A percentile compares a stretch with the other conserved stretches of the same genome.
These are phyloP conservation scores for Orcinus orca DNA, from an alignment of 2,113 vertebrate species.

Conservation along the genomic window DNA sequence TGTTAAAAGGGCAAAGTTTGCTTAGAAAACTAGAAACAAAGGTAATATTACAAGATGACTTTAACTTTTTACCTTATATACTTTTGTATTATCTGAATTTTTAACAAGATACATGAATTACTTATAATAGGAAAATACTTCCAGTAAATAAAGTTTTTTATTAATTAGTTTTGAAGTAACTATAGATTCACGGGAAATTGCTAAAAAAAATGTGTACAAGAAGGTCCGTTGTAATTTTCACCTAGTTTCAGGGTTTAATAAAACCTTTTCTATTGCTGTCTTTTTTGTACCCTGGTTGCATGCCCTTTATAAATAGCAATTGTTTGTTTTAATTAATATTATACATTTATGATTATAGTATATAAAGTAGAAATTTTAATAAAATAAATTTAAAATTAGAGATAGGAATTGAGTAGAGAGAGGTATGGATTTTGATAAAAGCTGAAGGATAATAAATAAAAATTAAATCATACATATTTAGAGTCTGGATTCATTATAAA, in stretches of 20 bases:
- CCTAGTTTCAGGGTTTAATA: constrained; percentile 5
- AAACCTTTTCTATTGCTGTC: constrained; percentile 14
- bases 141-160: background rate
- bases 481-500: background rate
- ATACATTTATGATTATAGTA: constrained; percentile 5
- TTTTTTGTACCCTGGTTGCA: background rate
- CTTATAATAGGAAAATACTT: constrained; percentile 8
- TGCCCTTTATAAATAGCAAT: background rate
- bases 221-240: background rate
- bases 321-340: constrained; percentile 20
- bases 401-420: background rate
- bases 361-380: constrained; percentile 22
- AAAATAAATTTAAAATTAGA: constrained; percentile 22
- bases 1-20: background rate
- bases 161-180: constrained; percentile 16
- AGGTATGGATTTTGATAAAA: background rate
- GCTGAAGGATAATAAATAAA: background rate
- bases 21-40: constrained; percentile 23
- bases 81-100: constrained; percentile 13
- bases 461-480: background rate
- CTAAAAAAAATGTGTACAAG: background rate
- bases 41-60: background rate
- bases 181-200: background rate
- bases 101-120: background rate
- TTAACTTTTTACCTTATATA: background rate